Base-by-base conservation (phyloP, 2,888 invertebrate species). In the Tachina lurida region DNA sequence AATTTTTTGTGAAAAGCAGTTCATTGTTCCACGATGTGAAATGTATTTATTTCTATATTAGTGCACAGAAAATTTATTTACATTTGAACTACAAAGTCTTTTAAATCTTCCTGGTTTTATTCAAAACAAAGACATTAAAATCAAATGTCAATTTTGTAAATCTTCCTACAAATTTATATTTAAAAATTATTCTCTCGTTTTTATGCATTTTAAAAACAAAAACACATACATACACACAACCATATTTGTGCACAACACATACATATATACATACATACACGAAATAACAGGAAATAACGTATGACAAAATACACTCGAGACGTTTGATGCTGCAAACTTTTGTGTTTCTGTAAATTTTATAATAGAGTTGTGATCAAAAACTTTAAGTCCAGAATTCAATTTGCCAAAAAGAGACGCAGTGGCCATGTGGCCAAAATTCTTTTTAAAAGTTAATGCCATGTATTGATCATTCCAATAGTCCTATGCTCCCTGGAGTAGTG, bases 101-200 rank as follows among this genome's bases (percentile, higher is more conserved):
- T n/a, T 41, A 22, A 79, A 70, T 75, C 45, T 77, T 84, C 83
- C 67, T 67, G 54, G 17, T 73, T 84, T 52, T 68, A 60, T 54
- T 19, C 41, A 15, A 83, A 75, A 84, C 83, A 84, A 79, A 79
- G 84, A 74, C 58, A 74, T 74, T 73, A 70, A 84, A 84, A 84
- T 86, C 73, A 83, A 73, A 70, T 76, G 76, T 79, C 71, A 83
- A 73, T 68, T 60, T 47, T 73, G 19, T 81, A 85, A 87, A 81
- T 81, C 70, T 63, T 77, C 22, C 49, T 41, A 60, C 58, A 78
- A n/a, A 87, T 67, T 83, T 54, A 71, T 71, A 54, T 31, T 31
- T 31, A 31, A 31, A 17, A 17, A 45, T 47, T 77, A 70, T 58
- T 63, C 49, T n/a, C 10, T 47, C 56, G 4, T 3, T 47, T n/a